Conservation (phyloP, 2,113 vertebrate species). For the Psittacara wagleri region DNA sequence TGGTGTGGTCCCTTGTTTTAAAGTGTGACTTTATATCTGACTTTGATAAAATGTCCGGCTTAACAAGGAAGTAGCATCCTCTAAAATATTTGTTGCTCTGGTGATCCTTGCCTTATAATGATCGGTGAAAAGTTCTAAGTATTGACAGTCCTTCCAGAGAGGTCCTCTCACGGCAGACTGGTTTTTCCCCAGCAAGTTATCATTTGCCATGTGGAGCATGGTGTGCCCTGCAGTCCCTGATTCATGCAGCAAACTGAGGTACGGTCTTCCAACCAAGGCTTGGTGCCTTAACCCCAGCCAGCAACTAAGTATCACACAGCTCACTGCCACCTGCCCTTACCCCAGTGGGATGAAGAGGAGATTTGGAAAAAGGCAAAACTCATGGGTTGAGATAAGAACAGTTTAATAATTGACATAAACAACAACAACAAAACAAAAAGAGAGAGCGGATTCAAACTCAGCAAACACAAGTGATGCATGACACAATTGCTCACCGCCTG, state of each 20-base stretch:
- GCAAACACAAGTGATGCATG: background rate
- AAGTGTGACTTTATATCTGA: background rate
- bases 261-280: background rate
- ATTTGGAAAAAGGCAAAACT: background rate
- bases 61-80: background rate
- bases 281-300: background rate
- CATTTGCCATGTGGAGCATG: rapidly evolving
- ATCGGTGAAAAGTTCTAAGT: background rate
- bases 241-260: background rate
- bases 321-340: background rate
- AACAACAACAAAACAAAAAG: background rate
- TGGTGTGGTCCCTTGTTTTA: background rate
- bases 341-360: background rate
- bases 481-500: background rate
- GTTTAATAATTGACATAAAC: background rate
- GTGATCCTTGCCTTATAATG: background rate
- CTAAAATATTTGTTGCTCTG: background rate
- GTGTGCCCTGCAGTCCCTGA: background rate
- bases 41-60: background rate
- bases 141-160: background rate
- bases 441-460: background rate
- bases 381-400: background rate
- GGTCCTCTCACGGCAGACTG: background rate
- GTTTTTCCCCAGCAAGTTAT: rapidly evolving
- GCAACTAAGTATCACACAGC: background rate